Base-by-base conservation (phyloP, 1,140 invertebrate genomes). In the Calephelis nemesis region DNA sequence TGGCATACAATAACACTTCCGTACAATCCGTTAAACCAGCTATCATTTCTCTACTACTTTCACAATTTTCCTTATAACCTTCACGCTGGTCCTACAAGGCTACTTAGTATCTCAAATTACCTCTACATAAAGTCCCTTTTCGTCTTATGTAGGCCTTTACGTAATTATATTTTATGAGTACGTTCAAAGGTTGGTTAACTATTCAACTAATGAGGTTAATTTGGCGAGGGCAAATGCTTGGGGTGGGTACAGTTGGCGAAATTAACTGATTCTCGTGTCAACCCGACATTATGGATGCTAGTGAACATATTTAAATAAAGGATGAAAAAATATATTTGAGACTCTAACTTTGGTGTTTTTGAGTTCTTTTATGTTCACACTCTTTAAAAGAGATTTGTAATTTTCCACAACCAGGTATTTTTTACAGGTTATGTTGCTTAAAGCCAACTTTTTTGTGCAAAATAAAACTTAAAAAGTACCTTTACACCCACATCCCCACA, bases 191-290 rank as follows among this genome's bases (percentile, higher is more conserved):
- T 58, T 39, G 54, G 54, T 30, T 58, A 58, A 58, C 54, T 58
- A 58, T 58, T 58, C 54, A 58, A 58, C 54, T 58, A 58, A 58
- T 58, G 54, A 58, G 30, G 54, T 19, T 58, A 58, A 58, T 58
- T 58, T 58, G 11, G 54, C 54, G 9, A 39, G 54, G 54, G 52
- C 15, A 54, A 54, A 54, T 19, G 52, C 15, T 54, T 54, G 52
- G 52, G 52, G 4, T 54, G 15, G 30, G 30, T 58, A 58, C 54
- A 58, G 52, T 58, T 19, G 11, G 52, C 50, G 13, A 52, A 54
- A 54, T 54, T 54, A 54, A 39, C 52, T 19, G 50, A 54, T 13
- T 19, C 15, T 19, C 19, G 15, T 19, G 49, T 52, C 49, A 52
- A 52, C 49, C 15, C 5, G 13, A 52, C 13, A 52, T 9, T 52